Base-by-base conservation (phyloP, 2,113 vertebrate genomes). In the Oncorhynchus masou region DNA sequence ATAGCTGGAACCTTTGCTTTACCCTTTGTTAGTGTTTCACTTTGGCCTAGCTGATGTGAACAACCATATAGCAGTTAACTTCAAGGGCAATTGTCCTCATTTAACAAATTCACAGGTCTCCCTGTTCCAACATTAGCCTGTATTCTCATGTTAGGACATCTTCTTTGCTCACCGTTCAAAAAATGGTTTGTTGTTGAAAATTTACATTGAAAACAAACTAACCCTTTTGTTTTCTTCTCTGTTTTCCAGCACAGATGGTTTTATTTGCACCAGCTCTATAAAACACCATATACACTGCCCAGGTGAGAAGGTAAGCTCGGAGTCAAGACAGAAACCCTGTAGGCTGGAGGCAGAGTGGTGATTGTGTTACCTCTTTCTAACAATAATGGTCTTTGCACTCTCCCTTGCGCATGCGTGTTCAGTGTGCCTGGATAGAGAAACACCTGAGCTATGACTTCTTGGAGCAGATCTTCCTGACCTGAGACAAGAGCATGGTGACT, bases 401-500 rank as follows among this genome's bases (percentile, higher is more conserved):
- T 5, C 24, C 13, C 24, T 16, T 24, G 49, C 59, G 49, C 11
- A 24, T 72, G 22, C 62, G 12, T 65, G 20, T 57, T 48, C 88
- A 99, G 98, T 97, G 96, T 0, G 96, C 97, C 66, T 99, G 98
- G 97, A 92, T 98, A 68, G 98, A 99, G 90, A 96, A 96, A 69
- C 95, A 99, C 90, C 91, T 99, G 0, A 97, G 97, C 11, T 79
- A 91, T 0, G 94, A 95, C 45, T 99, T 99, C 80, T 92, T 99
- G 62, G 96, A 99, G 82, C 95, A 94, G 79, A 93, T 97, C 0
- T 94, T 99, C 81, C 91, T 99, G 88, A 98, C 98, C 12, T 90
- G 94, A 87, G 97, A 99, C 89, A 99, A 99, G 91, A 99, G 97
- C 0, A 85, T 99, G 78, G 91, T 99, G 82, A 92, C 91, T 5